Percentiles rank a stretch among this genome's conserved stretches.
Evolutionary conservation across 2,888 invertebrate species (phyloP).

Genomic region (Chydorus sphaericus): DNA sequence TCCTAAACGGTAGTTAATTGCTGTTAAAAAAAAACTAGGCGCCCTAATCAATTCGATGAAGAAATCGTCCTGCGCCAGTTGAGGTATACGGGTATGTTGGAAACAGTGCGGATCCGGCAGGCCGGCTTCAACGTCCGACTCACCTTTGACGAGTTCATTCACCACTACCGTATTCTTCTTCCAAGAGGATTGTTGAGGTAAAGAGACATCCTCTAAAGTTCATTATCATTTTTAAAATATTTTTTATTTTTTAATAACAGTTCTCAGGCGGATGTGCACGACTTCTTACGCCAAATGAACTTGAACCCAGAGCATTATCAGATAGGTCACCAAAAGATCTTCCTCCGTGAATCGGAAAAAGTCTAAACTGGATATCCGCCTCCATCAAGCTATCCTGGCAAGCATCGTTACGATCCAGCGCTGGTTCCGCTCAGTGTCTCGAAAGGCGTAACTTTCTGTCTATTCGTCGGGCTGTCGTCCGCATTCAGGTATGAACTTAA

Average conservation of each 20-base stretch:
- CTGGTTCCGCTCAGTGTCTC: constrained; percentile 70
- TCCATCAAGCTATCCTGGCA: constrained; percentile 87
- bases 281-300: constrained; percentile 67
- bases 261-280: constrained; percentile 68
- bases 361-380: constrained; percentile 74
- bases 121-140: constrained; percentile 90
- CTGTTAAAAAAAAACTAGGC: no score
- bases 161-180: constrained; percentile 75
- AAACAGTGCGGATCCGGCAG: constrained; percentile 84
- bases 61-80: constrained; percentile 80
- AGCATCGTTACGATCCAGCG: constrained; percentile 81
- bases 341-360: constrained; percentile 86
- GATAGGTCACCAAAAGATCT: constrained; percentile 74
- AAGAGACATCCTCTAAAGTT: not conserved
- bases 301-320: constrained; percentile 83
- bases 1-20: not conserved
- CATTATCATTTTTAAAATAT: not conserved
- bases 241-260: constrained; percentile 31
- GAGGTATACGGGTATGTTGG: constrained; percentile 91
- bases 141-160: constrained; percentile 86
- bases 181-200: constrained; percentile 60
- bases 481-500: constrained; percentile 49
- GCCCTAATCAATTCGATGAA: constrained; percentile 86
- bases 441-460: constrained; percentile 62
- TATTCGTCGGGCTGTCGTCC: constrained; percentile 53